Percentiles rank a stretch among this genome's conserved stretches.
Conservation (phyloP, 2,797 vertebrate species). For the Sebastes steindachneri region DNA sequence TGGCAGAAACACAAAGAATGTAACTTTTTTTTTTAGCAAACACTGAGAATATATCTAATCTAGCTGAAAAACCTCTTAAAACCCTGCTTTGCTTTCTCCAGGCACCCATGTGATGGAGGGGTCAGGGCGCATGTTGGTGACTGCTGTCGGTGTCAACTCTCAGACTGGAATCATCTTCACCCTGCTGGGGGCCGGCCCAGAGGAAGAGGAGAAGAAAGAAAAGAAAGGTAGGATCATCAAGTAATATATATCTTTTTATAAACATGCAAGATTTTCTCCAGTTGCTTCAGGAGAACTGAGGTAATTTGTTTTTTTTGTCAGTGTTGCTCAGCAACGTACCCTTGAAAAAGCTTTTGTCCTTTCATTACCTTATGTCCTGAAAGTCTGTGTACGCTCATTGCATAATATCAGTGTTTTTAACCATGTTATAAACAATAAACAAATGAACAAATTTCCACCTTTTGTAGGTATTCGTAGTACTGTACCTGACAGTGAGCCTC, state of each 20-base stretch:
- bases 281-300: conserved; percentile 21
- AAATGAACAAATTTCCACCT: conserved; percentile 9
- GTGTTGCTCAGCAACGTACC: conserved; percentile 25
- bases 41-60: background rate
- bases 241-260: background rate
- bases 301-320: conserved; percentile 25
- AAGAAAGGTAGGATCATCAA: conserved; percentile 90
- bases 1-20: no score
- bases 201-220: conserved; percentile 97
- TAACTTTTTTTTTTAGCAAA: background rate
- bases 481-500: conserved; percentile 18
- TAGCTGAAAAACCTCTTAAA: background rate
- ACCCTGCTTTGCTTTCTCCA: conserved; percentile 55
- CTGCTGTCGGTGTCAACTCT: conserved; percentile 97
- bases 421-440: conserved; percentile 26
- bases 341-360: conserved; percentile 38
- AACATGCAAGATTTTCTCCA: conserved; percentile 4
- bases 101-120: conserved; percentile 99
- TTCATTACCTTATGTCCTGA: conserved; percentile 33
- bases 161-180: conserved; percentile 99
- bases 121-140: conserved; percentile 96
- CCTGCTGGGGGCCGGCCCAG: conserved; percentile 90
- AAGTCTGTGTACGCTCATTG: conserved; percentile 25
- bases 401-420: conserved; percentile 40
- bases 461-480: conserved; percentile 21